Base-by-base conservation (phyloP, 1,140 invertebrate species). In the Planococcus citri region DNA sequence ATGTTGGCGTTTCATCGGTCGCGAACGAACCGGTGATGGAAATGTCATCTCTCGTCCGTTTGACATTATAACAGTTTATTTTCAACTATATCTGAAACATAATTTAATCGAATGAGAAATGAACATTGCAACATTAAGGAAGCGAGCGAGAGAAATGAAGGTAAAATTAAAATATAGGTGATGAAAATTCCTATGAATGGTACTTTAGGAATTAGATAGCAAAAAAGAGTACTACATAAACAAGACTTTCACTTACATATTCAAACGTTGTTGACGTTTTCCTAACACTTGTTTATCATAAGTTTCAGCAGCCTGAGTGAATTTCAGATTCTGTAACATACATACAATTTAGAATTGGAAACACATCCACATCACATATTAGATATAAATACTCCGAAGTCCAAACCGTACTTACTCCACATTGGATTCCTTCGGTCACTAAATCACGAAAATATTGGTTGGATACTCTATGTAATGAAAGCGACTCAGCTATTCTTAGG, bases 1-100 rank as follows among this genome's bases (percentile, higher is more conserved):
- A 70, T 83, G 77, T 71, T 80, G 81, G 10, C 80, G 74, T 75
- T 84, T 82, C 22, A 79, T 78, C 70, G 83, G 82, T 24, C 78
- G 79, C 64, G 78, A 75, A 68, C 76, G 77, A 4, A 70, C 24
- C 29, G 69, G 69, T 17, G 67, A 37, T 69, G 68, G 57, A 21
- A 69, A 58, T 14, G 37, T 69, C 33, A 69, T 69, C 2, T 71
- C 58, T 22, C 57, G 69, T 57, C 68, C 61, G 64, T 22, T 22
- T 27, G 27, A 27, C 29, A 70, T 51, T 25, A 25, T 21, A 22
- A 70, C 17, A 33, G 12, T 22, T 21, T 17, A 1, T 58, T 57
- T n/a, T n/a, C n/a, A n/a, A 51, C 69, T 51, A 29, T 21, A 38
- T 70, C 64, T 68, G 69, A 60, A 71, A 70, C 29, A 72, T 72